Evolutionary conservation across 2,888 invertebrate genomes (phyloP).

Genomic region (Aromia moschata): DNA sequence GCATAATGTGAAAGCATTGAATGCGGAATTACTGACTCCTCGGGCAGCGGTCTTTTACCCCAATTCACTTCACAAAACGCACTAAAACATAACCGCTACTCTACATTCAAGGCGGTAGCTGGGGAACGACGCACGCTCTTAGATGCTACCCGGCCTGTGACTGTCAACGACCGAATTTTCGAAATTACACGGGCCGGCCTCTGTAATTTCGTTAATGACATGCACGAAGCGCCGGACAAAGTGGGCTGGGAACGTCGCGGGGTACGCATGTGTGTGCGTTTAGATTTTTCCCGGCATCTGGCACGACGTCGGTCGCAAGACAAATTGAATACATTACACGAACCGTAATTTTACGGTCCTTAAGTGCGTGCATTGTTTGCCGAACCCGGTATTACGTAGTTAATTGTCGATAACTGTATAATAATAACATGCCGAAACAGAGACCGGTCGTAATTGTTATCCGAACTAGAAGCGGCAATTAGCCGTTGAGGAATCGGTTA

Average conservation of each 20-base stretch:
- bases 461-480: constrained; percentile 4
- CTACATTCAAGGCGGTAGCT: background rate
- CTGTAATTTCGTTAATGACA: constrained; percentile 56
- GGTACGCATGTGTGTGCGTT: constrained; percentile 45
- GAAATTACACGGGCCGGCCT: constrained; percentile 53
- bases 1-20: too few relatives aligned
- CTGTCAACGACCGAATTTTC: constrained; percentile 56
- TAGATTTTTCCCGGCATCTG: constrained; percentile 51
- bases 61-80: too few relatives aligned
- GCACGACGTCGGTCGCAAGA: constrained; percentile 41
- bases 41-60: too few relatives aligned
- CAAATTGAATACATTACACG: constrained; percentile 34
- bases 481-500: too few relatives aligned
- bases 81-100: too few relatives aligned
- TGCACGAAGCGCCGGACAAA: constrained; percentile 53
- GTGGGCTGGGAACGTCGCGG: constrained; percentile 50
- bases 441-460: constrained; percentile 7
- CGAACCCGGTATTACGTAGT: constrained; percentile 27
- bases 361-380: constrained; percentile 38
- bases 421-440: constrained; percentile 7
- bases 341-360: constrained; percentile 47
- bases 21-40: too few relatives aligned
- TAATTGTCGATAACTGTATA: constrained; percentile 21
- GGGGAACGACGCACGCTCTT: background rate
- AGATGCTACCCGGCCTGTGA: constrained; percentile 51